Evolutionary conservation across 2,888 invertebrate species (phyloP).

Genomic region (Desoria tigrina): DNA sequence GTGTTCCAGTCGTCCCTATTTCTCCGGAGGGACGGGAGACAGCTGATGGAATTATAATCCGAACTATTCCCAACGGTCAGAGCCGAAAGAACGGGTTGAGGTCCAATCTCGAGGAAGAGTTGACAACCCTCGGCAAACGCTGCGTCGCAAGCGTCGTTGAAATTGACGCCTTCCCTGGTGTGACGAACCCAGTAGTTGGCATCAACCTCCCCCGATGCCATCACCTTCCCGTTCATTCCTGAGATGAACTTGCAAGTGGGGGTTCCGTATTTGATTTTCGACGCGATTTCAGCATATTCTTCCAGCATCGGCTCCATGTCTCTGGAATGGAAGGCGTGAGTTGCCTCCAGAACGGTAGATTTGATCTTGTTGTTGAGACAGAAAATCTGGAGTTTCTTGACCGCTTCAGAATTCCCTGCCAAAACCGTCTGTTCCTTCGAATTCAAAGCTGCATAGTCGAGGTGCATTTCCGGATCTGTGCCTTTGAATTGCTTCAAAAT

Average conservation of each 20-base stretch:
- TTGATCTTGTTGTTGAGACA: constrained; percentile 22
- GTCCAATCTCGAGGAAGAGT: constrained; percentile 28
- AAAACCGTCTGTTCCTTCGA: constrained; percentile 12
- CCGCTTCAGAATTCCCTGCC: neutral
- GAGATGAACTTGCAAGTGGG: constrained; percentile 23
- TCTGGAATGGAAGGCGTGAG: constrained; percentile 35
- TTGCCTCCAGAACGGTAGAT: constrained; percentile 14
- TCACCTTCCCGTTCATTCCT: constrained; percentile 9
- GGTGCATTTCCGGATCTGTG: neutral
- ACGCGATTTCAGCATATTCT: constrained; percentile 11
- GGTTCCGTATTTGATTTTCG: neutral
- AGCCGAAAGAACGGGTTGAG: constrained; percentile 27
- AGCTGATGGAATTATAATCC: constrained; percentile 4
- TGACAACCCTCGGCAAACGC: neutral
- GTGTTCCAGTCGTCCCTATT: constrained; percentile 30
- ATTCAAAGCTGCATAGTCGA: constrained; percentile 13
- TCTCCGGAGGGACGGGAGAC: constrained; percentile 29
- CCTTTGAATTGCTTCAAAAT: neutral
- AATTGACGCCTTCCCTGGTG: constrained; percentile 20
- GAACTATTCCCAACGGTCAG: neutral
- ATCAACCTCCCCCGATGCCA: constrained; percentile 14
- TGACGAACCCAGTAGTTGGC: constrained; percentile 28
- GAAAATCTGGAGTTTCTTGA: constrained; percentile 8
- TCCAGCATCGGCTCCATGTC: constrained; percentile 27
- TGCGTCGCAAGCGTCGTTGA: constrained; percentile 9